Evolutionary conservation across 1,140 invertebrate genomes (phyloP).

Genomic region (Bombus waltoni): DNA sequence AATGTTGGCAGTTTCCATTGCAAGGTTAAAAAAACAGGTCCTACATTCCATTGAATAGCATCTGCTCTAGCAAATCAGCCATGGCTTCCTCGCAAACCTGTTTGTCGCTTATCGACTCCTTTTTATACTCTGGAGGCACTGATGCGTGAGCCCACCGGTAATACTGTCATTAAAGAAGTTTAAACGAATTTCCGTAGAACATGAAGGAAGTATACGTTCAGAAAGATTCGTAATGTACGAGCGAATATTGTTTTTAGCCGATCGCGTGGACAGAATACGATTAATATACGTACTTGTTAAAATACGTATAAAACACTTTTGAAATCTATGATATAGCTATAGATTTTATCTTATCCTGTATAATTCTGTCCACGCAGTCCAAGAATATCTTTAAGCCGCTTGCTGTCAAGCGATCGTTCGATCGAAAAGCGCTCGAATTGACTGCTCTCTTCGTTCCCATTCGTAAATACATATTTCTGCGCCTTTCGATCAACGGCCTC

Average conservation of each 20-base stretch:
- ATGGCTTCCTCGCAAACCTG: slow-evolving; percentile 41
- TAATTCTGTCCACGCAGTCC: slow-evolving; percentile 35
- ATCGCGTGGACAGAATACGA: slow-evolving; percentile 57
- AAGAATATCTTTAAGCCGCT: slow-evolving; percentile 36
- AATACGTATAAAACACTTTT: no score
- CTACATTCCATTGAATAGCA: slow-evolving; percentile 22
- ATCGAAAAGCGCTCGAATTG: slow-evolving; percentile 8
- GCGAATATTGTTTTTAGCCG: slow-evolving; percentile 41
- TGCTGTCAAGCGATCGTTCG: slow-evolving; percentile 16
- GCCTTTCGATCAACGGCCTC: background rate
- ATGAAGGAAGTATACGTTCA: slow-evolving; percentile 65
- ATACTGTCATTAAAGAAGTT: slow-evolving; percentile 40
- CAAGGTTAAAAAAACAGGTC: background rate
- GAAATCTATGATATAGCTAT: background rate
- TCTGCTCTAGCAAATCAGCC: slow-evolving; percentile 39
- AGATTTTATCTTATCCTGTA: background rate
- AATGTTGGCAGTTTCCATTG: background rate
- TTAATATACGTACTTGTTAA: background rate
- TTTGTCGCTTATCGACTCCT: slow-evolving; percentile 45
- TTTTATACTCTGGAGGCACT: slow-evolving; percentile 35
- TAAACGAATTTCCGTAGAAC: slow-evolving; percentile 48
- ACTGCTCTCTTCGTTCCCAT: no score
- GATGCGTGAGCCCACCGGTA: slow-evolving; percentile 46
- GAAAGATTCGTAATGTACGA: slow-evolving; percentile 82
- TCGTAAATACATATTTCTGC: background rate